Percentiles rank a stretch among this genome's conserved stretches.
phyloP scores from a whole-genome alignment of 1,140 invertebrate species.

The Camponotus floridanus region DNA sequence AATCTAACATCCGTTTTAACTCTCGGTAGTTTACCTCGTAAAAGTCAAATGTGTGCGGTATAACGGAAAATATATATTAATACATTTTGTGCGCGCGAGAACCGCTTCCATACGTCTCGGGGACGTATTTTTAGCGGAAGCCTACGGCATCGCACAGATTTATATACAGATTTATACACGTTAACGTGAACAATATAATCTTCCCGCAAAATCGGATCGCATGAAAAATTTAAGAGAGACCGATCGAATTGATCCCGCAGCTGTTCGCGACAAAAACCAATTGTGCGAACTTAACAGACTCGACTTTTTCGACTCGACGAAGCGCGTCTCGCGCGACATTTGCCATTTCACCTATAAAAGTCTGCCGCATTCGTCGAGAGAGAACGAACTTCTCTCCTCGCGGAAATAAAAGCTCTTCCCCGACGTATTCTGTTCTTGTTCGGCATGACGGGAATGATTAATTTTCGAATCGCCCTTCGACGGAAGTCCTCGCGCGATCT shows the following conservation, averaged over 20 bases:
- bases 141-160: neutral
- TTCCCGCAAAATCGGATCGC: neutral
- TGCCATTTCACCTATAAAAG: neutral
- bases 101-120: neutral
- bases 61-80: slow-evolving; percentile 4
- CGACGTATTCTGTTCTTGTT: no score
- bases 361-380: neutral
- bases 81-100: neutral
- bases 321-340: neutral
- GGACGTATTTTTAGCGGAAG: slow-evolving; percentile 55
- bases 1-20: neutral
- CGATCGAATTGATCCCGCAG: neutral
- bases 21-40: slow-evolving; percentile 28
- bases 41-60: slow-evolving; percentile 32
- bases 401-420: neutral
- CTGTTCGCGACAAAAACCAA: slow-evolving; percentile 11
- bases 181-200: slow-evolving; percentile 19
- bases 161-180: neutral
- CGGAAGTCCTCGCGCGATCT: neutral
- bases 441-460: slow-evolving; percentile 7
- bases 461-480: slow-evolving; percentile 12
- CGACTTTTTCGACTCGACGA: neutral
- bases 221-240: neutral
- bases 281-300: neutral
- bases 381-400: neutral